Base-by-base conservation (phyloP, 2,113 vertebrate genomes). In the Siphamia tubifer region DNA sequence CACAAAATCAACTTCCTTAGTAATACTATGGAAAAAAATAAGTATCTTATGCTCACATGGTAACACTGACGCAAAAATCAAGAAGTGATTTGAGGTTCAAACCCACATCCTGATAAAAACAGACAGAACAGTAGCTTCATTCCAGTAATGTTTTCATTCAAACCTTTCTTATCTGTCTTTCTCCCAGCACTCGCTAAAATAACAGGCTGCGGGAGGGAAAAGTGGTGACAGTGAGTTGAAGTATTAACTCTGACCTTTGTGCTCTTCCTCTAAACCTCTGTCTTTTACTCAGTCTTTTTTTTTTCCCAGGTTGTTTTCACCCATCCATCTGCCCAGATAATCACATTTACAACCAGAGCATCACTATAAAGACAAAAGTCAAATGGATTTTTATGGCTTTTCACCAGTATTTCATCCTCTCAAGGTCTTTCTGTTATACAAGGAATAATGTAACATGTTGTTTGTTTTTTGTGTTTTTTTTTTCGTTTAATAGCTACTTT, bases 201-300 rank as follows among this genome's bases (percentile, higher is more conserved):
- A 74, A 73, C 52, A 68, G 36, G 30, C 60, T 28, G 35, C 32
- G 12, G 44, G 11, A 34, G 53, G 17, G 34, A 60, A 58, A 54
- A 48, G 21, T 0, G 15, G 21, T 61, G 44, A 64, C 19, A 60
- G 39, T 44, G 20, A 60, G 53, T 39, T 69, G 31, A 83, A 75
- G 68, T 28, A 60, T 79, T 49, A 82, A 77, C 74, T 74, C 21
- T 69, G 73, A 81, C 80, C 81, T 82, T 52, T 69, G 56, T 16
- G 30, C 49, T 56, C 54, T 53, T 67, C 52, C 48, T 51, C 57
- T 76, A 54, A 57, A 36, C 72, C 48, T 40, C 8, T 49, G 25
- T 70, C 64, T 81, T 62, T 42, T 47, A 35, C 60, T 44, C 30
- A 36, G 17, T 47, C 1, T 4, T 6, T 47, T 56, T 48, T 67